Conservation (phyloP, 2,113 vertebrate species). For the Hiodon alosoides region DNA sequence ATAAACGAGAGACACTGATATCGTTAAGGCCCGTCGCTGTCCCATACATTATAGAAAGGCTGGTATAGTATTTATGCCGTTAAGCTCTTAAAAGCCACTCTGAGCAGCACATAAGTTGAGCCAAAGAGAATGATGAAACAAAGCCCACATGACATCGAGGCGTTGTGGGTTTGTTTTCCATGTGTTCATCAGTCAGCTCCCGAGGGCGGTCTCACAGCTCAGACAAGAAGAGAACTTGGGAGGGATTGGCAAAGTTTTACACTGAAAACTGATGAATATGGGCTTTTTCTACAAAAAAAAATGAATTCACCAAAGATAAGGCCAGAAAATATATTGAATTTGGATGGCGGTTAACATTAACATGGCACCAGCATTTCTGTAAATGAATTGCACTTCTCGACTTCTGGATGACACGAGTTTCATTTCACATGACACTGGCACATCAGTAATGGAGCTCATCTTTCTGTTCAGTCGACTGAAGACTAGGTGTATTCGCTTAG, state of each 20-base stretch:
- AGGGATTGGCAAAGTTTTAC: background rate
- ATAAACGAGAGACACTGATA: constrained; percentile 21
- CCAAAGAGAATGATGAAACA: background rate
- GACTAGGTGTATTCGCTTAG: too few relatives aligned
- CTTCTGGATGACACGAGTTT: too few relatives aligned
- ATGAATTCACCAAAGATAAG: too few relatives aligned
- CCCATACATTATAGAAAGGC: constrained; percentile 14
- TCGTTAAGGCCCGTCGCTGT: constrained; percentile 4
- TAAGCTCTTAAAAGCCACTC: constrained; percentile 9
- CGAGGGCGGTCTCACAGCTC: background rate
- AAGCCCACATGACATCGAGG: background rate
- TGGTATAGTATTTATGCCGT: background rate
- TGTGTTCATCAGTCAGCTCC: constrained; percentile 10
- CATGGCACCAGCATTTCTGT: too few relatives aligned
- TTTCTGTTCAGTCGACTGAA: too few relatives aligned
- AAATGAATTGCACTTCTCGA: too few relatives aligned
- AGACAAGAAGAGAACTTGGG: background rate
- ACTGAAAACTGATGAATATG: too few relatives aligned
- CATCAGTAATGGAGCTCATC: too few relatives aligned
- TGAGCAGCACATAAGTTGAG: background rate
- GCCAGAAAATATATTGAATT: too few relatives aligned
- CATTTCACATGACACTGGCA: too few relatives aligned
- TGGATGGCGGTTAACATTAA: too few relatives aligned
- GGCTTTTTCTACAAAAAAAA: too few relatives aligned
- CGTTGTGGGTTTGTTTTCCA: background rate